Percentiles rank a stretch among this genome's conserved stretches.
Conservation (phyloP, 1,140 invertebrate species). For the Hycleus cichorii region DNA sequence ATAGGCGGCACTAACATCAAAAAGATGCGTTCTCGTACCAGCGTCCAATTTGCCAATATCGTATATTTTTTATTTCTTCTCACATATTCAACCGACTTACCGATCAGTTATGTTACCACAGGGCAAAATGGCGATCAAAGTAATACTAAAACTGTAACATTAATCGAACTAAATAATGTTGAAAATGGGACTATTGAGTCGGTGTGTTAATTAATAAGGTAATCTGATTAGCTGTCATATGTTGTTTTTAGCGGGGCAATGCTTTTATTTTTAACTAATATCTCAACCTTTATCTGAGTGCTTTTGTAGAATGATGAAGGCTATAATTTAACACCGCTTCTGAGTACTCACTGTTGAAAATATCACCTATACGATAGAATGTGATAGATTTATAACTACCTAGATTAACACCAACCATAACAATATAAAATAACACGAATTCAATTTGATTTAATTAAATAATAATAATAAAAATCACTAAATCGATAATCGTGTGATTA, state of each 20-base stretch:
- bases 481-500: neutral
- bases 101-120: conserved; percentile 10
- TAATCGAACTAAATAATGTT: neutral
- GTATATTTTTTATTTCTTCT: too few relatives aligned
- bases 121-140: neutral
- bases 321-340: conserved; percentile 26
- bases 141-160: neutral
- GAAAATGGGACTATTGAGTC: conserved; percentile 19
- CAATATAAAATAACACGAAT: neutral
- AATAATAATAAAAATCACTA: neutral
- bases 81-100: conserved; percentile 17
- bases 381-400: neutral
- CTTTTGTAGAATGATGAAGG: conserved; percentile 23
- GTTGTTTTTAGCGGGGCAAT: conserved; percentile 29
- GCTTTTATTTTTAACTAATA: conserved; percentile 33
- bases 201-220: conserved; percentile 25
- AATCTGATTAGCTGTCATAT: conserved; percentile 28
- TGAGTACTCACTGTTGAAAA: conserved; percentile 8
- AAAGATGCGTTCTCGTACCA: conserved; percentile 26
- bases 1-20: conserved; percentile 35
- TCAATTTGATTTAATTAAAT: neutral
- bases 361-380: neutral
- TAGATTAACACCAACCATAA: neutral
- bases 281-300: conserved; percentile 29
- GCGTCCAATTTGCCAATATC: neutral